Conservation (phyloP, 2,797 vertebrate genomes). For the Poeciliopsis turneri region DNA sequence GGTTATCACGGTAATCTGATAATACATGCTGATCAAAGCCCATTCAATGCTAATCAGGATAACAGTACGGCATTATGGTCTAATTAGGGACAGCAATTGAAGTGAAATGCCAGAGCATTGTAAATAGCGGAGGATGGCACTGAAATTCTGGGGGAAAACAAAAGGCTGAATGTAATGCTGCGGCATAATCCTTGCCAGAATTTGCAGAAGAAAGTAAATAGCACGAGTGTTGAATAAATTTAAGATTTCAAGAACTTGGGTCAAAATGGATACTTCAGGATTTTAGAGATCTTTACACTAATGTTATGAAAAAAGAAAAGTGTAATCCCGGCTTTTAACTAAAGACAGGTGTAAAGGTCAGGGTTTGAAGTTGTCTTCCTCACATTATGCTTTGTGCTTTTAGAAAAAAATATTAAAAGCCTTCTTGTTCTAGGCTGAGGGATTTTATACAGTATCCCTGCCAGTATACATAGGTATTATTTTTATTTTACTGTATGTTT, state of each 20-base stretch:
- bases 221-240: slow-evolving; percentile 26
- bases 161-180: slow-evolving; percentile 66
- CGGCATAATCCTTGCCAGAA: slow-evolving; percentile 52
- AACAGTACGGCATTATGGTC: slow-evolving; percentile 80
- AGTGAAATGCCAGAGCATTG: slow-evolving; percentile 73
- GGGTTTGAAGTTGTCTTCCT: not conserved
- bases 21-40: slow-evolving; percentile 80
- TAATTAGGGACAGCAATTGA: slow-evolving; percentile 76
- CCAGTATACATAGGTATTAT: not conserved
- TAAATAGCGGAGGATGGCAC: slow-evolving; percentile 63
- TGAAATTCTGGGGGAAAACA: slow-evolving; percentile 66
- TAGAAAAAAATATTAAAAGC: not conserved
- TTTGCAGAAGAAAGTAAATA: slow-evolving; percentile 39
- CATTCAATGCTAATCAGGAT: slow-evolving; percentile 83
- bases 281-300: slow-evolving; percentile 14
- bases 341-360: not conserved
- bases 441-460: not conserved
- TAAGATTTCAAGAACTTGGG: slow-evolving; percentile 18
- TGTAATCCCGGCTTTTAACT: not conserved
- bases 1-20: slow-evolving; percentile 80
- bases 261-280: slow-evolving; percentile 19
- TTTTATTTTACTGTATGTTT: not conserved
- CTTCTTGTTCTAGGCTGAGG: not conserved
- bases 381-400: not conserved
- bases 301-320: not conserved